These are phyloP conservation scores for Helicolenus hilgendorfi DNA, from an alignment of 2,797 vertebrate genomes.

Conservation along the genomic window DNA sequence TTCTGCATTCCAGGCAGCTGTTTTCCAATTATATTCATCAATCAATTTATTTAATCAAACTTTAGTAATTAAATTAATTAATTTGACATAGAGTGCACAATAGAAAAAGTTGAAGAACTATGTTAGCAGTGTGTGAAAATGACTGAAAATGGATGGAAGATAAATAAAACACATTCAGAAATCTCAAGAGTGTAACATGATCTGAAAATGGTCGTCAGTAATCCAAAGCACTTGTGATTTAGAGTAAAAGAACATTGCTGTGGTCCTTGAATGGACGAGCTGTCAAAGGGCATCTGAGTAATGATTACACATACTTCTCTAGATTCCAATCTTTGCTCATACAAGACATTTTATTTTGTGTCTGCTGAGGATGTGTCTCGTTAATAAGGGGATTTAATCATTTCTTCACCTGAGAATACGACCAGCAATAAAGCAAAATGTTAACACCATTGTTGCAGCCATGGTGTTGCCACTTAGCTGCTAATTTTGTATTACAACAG, in stretches of 20 bases:
- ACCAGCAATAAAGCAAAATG: background rate
- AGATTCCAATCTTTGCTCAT: background rate
- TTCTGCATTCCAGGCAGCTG: background rate
- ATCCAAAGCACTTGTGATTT: background rate
- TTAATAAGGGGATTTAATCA: background rate
- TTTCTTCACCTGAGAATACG: background rate
- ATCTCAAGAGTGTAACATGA: background rate
- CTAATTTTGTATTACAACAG: background rate
- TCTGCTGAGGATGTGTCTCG: background rate
- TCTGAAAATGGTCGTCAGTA: background rate
- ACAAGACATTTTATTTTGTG: background rate
- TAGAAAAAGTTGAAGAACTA: background rate
- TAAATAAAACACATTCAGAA: background rate
- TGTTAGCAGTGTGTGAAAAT: background rate
- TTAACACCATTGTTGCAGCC: background rate
- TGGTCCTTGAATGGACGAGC: slow-evolving; percentile 7
- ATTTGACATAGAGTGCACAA: background rate
- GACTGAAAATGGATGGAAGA: background rate
- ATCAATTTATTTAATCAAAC: background rate
- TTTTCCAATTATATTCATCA: background rate
- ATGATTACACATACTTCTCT: background rate
- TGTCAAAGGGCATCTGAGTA: slow-evolving; percentile 19
- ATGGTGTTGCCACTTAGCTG: background rate
- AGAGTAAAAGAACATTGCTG: background rate
- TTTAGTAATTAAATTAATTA: background rate